Evolutionary conservation across 2,888 invertebrate genomes (phyloP).

Genomic region (Rhagium mordax): DNA sequence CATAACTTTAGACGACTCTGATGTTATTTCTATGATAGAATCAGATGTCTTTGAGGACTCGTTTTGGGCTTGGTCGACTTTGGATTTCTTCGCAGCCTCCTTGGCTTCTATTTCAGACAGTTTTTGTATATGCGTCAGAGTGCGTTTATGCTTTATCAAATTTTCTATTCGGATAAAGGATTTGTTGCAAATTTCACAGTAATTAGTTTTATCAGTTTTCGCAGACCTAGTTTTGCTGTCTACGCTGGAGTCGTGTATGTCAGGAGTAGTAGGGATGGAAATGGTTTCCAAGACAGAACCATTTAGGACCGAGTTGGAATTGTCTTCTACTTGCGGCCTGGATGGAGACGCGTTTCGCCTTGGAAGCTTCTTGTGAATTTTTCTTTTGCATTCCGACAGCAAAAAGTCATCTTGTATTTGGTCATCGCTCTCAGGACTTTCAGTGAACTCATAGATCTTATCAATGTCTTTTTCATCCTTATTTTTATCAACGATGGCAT

Average conservation of each 20-base stretch:
- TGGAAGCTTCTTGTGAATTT: conserved; percentile 18
- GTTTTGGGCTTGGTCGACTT: conserved; percentile 31
- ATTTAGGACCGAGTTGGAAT: conserved; percentile 10
- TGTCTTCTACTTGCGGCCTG: not conserved
- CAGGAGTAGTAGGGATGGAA: not conserved
- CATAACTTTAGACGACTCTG: conserved; percentile 31
- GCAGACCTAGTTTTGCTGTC: conserved; percentile 31
- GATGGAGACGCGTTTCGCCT: not conserved
- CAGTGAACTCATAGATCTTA: conserved; percentile 55
- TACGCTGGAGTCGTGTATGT: conserved; percentile 33
- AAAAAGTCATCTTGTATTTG: conserved; percentile 30
- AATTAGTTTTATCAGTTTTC: conserved; percentile 46
- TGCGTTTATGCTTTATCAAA: conserved; percentile 76
- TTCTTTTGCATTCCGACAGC: conserved; percentile 32
- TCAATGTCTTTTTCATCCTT: conserved; percentile 37
- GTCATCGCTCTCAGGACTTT: conserved; percentile 48
- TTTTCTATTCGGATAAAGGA: conserved; percentile 76
- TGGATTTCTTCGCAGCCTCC: conserved; percentile 67
- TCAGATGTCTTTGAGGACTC: conserved; percentile 32
- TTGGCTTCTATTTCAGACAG: conserved; percentile 75
- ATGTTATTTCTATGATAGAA: conserved; percentile 29
- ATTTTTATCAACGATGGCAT: conserved; percentile 28
- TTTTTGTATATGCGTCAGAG: conserved; percentile 77
- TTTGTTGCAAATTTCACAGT: conserved; percentile 73
- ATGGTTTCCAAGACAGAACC: not conserved